Evolutionary conservation across 2,113 vertebrate species (phyloP).

Genomic region (Ptilorrhoa leucosticta): DNA sequence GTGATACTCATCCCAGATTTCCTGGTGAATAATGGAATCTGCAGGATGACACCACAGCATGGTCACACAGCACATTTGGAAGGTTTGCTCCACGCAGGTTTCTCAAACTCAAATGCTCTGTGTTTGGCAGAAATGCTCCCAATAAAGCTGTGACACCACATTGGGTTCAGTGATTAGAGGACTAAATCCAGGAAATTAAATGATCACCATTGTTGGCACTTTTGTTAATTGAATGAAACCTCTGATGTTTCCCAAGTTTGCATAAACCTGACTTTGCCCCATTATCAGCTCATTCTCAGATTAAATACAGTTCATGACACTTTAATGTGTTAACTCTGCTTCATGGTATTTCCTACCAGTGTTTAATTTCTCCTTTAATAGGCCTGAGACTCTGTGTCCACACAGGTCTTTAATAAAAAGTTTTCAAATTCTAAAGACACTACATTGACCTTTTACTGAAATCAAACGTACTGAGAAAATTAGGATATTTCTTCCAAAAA

Average conservation of each 20-base stretch:
- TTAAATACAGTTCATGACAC: slow-evolving; percentile 20
- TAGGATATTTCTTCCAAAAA: slow-evolving; percentile 27
- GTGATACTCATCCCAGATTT: not conserved
- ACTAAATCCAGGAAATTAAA: not conserved
- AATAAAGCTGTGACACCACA: not conserved
- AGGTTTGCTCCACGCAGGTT: not conserved
- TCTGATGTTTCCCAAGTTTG: not conserved
- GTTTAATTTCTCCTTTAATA: slow-evolving; percentile 27
- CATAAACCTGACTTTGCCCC: not conserved
- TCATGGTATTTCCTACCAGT: not conserved
- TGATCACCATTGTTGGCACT: not conserved
- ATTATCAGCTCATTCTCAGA: not conserved
- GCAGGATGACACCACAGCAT: not conserved
- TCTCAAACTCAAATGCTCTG: not conserved
- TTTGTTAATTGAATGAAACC: not conserved
- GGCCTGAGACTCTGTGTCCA: not conserved
- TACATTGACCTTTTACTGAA: slow-evolving; percentile 59
- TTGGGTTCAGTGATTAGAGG: not conserved
- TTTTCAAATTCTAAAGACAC: slow-evolving; percentile 21
- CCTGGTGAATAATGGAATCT: rapidly evolving
- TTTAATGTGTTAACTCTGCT: slow-evolving; percentile 6
- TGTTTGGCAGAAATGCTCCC: not conserved
- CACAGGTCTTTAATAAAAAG: slow-evolving; percentile 24
- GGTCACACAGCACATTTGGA: not conserved
- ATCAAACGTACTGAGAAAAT: slow-evolving; percentile 35